Conservation (phyloP, 2,888 invertebrate species). For the Amorpha juglandis region DNA sequence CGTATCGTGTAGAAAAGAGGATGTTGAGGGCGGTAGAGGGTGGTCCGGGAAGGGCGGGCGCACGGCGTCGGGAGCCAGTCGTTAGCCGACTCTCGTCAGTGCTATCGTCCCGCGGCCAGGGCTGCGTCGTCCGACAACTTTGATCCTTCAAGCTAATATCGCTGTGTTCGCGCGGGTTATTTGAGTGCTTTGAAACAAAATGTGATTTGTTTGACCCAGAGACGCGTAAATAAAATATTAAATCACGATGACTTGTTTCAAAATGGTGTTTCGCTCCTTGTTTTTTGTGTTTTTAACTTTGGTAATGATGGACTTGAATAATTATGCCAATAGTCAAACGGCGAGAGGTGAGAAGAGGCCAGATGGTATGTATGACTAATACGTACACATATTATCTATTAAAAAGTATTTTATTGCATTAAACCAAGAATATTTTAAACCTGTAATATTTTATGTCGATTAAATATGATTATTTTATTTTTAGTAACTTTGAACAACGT, state of each 20-base stretch:
- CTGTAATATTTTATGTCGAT: no score
- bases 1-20: conserved; percentile 65
- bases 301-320: conserved; percentile 41
- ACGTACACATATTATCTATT: no score
- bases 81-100: conserved; percentile 52
- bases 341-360: neutral
- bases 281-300: conserved; percentile 52
- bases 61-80: conserved; percentile 56
- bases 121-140: conserved; percentile 43
- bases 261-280: conserved; percentile 41
- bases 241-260: conserved; percentile 50
- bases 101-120: conserved; percentile 36
- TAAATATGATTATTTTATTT: no score
- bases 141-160: conserved; percentile 35
- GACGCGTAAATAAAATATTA: conserved; percentile 21
- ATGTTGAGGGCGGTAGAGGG: conserved; percentile 53
- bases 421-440: no score
- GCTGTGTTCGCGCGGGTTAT: conserved; percentile 40
- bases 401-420: no score
- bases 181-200: conserved; percentile 38
- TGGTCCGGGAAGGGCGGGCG: conserved; percentile 58
- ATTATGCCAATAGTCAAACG: neutral
- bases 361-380: neutral
- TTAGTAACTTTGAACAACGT: no score
- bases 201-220: conserved; percentile 43